Evolutionary conservation across 2,888 invertebrate species (phyloP).

Genomic region (Dynastes maya): DNA sequence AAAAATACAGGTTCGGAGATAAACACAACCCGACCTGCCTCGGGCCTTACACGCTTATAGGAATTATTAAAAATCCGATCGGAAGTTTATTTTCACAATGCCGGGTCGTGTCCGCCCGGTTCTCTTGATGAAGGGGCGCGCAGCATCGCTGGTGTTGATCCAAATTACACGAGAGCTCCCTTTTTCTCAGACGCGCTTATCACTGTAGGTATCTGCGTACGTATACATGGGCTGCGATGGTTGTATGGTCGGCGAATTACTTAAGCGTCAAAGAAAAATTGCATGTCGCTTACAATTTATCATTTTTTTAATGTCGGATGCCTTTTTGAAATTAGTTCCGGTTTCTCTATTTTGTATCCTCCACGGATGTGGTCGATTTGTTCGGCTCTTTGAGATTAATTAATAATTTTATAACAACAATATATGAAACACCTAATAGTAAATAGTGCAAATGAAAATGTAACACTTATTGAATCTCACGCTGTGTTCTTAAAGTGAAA

Average conservation of each 20-base stretch:
- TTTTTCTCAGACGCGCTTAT: too few relatives aligned
- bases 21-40: slow-evolving; percentile 15
- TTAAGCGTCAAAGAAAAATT: not conserved
- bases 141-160: not conserved
- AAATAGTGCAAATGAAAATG: too few relatives aligned
- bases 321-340: slow-evolving; percentile 12
- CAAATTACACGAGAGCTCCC: too few relatives aligned
- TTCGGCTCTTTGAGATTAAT: not conserved
- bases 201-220: not conserved
- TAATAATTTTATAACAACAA: not conserved
- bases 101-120: not conserved
- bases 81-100: slow-evolving; percentile 40
- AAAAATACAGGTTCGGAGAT: slow-evolving; percentile 42
- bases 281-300: slow-evolving; percentile 7
- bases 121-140: not conserved
- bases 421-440: not conserved
- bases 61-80: slow-evolving; percentile 36
- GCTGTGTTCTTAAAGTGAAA: too few relatives aligned
- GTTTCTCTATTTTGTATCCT: not conserved
- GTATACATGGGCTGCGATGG: not conserved
- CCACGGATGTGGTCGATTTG: not conserved
- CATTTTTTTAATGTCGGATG: slow-evolving; percentile 12
- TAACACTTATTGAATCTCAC: too few relatives aligned
- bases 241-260: not conserved
- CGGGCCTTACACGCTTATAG: slow-evolving; percentile 22